Conservation (phyloP, 2,113 vertebrate genomes). For the Psittacula cyanocephala region DNA sequence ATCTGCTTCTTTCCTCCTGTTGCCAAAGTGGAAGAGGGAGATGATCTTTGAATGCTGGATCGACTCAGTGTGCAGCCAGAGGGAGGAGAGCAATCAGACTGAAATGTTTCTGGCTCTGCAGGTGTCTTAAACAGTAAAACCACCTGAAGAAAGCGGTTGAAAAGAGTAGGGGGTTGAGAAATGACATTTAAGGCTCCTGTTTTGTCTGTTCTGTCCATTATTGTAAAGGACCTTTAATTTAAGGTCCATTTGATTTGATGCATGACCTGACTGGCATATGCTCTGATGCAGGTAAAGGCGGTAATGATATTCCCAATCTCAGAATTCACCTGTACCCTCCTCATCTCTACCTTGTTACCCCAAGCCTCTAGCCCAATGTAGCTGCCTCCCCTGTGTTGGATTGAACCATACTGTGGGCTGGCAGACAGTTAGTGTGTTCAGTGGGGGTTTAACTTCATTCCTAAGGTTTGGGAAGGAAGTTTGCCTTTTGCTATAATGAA, state of each 20-base stretch:
- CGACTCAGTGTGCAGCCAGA: not conserved
- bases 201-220: not conserved
- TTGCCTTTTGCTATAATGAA: not conserved
- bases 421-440: not conserved
- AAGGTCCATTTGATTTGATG: not conserved
- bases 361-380: not conserved
- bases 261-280: not conserved
- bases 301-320: not conserved
- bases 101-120: not conserved
- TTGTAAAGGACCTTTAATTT: not conserved
- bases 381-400: not conserved
- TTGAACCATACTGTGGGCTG: fast-evolving
- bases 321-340: not conserved
- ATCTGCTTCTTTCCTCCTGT: not conserved
- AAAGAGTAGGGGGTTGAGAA: not conserved
- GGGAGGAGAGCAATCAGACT: not conserved
- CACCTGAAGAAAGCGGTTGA: not conserved
- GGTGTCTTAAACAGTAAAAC: not conserved
- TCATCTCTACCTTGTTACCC: not conserved
- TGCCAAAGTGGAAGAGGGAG: not conserved
- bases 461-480: not conserved
- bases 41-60: not conserved
- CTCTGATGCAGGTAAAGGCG: not conserved
- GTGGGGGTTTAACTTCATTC: not conserved
- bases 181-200: not conserved